These are phyloP conservation scores for Drosophila ananassae DNA, from an alignment of 1,140 invertebrate species.

Conservation along the genomic window DNA sequence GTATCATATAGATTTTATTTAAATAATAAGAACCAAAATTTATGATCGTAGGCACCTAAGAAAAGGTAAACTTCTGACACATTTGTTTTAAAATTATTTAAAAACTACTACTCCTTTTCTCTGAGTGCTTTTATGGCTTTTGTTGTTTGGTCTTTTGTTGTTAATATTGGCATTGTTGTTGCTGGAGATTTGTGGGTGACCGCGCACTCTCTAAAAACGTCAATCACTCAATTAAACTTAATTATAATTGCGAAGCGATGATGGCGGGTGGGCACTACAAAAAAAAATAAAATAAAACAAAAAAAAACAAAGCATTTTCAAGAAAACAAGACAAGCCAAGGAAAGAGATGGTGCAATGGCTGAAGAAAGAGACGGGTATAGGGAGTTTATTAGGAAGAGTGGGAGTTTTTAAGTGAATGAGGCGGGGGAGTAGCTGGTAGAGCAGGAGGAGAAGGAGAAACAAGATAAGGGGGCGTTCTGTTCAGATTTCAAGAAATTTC, in stretches of 20 bases:
- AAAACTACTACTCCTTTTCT: not conserved
- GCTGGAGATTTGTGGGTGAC: constrained; percentile 77
- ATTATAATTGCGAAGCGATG: constrained; percentile 83
- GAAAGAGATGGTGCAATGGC: not conserved
- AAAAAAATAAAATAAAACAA: constrained; percentile 27
- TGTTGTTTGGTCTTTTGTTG: constrained; percentile 12
- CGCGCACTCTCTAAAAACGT: constrained; percentile 81
- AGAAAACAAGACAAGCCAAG: constrained; percentile 31
- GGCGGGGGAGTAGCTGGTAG: not conserved
- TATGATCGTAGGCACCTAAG: too few relatives aligned
- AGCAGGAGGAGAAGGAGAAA: not conserved
- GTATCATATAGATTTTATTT: too few relatives aligned
- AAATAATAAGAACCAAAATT: too few relatives aligned
- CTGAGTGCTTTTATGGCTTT: not conserved
- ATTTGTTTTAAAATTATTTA: too few relatives aligned
- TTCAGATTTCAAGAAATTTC: constrained; percentile 79
- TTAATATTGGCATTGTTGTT: constrained; percentile 36
- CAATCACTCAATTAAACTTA: constrained; percentile 83
- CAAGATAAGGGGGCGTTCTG: constrained; percentile 31
- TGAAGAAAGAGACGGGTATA: constrained; percentile 14
- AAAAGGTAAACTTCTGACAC: too few relatives aligned
- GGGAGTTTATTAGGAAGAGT: not conserved
- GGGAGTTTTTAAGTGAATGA: constrained; percentile 3
- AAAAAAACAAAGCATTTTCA: constrained; percentile 26
- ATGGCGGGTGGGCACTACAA: constrained; percentile 64